phyloP scores from a whole-genome alignment of 2,888 invertebrate species.

The Erebia aethiops region DNA sequence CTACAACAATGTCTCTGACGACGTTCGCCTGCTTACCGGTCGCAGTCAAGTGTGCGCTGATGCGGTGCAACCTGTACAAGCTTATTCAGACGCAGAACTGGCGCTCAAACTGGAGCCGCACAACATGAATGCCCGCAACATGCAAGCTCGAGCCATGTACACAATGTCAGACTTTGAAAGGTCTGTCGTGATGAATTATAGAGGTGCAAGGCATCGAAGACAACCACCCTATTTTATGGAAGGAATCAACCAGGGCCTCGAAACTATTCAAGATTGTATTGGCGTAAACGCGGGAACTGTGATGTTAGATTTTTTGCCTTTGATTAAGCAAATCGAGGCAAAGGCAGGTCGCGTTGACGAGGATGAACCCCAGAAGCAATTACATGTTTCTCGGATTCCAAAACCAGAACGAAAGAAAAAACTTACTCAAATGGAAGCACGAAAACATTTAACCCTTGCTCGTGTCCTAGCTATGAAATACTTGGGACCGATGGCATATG shows the following conservation, averaged over 20 bases:
- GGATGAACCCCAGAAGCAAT: conserved; percentile 52
- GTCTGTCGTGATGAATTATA: conserved; percentile 73
- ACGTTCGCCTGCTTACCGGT: conserved; percentile 68
- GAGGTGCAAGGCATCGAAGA: conserved; percentile 61
- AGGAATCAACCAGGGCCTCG: conserved; percentile 74
- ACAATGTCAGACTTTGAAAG: conserved; percentile 76
- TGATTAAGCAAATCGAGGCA: conserved; percentile 69
- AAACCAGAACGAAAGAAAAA: conserved; percentile 58
- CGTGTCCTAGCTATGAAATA: conserved; percentile 78
- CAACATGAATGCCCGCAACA: conserved; percentile 72
- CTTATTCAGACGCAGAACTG: conserved; percentile 70
- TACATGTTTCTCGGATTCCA: conserved; percentile 69
- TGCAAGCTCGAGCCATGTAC: conserved; percentile 76
- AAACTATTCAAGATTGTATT: conserved; percentile 76
- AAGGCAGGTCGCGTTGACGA: conserved; percentile 56
- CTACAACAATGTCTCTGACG: conserved; percentile 59
- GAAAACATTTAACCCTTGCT: conserved; percentile 64
- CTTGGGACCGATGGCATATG: conserved; percentile 76
- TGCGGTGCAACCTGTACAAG: conserved; percentile 70
- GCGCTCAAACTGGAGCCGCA: conserved; percentile 69
- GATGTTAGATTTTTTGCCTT: conserved; percentile 70
- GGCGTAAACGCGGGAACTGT: conserved; percentile 73
- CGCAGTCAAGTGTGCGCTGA: conserved; percentile 74
- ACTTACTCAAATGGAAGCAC: conserved; percentile 71
- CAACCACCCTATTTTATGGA: conserved; percentile 75